Conservation (phyloP, 2,113 vertebrate species). For the Poecile atricapillus region DNA sequence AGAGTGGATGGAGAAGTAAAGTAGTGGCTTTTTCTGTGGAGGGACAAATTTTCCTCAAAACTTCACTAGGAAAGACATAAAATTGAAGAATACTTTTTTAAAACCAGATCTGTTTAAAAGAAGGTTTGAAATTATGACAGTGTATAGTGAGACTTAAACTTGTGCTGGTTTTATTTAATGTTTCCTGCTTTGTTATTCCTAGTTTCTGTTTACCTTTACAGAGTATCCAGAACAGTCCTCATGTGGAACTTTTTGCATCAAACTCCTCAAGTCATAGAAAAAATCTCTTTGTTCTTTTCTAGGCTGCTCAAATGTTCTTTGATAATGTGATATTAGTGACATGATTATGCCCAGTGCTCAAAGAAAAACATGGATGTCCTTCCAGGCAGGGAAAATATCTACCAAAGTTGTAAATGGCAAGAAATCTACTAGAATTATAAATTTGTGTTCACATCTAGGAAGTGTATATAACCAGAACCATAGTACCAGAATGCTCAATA, state of each 20-base stretch:
- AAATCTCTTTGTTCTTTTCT: slow-evolving; percentile 7
- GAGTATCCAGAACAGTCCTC: not conserved
- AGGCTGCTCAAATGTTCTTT: not conserved
- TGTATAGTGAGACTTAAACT: not conserved
- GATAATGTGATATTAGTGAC: not conserved
- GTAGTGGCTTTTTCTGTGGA: not conserved
- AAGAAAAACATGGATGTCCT: not conserved
- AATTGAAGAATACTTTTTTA: not conserved
- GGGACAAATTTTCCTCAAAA: not conserved
- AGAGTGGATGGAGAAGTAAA: not conserved
- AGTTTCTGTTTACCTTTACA: not conserved
- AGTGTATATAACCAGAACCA: not conserved
- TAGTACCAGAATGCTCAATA: not conserved
- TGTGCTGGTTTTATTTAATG: not conserved
- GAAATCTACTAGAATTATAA: not conserved
- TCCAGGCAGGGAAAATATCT: not conserved
- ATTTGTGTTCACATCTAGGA: not conserved
- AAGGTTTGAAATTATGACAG: not conserved
- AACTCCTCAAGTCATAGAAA: not conserved
- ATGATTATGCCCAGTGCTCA: not conserved
- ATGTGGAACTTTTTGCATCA: not conserved
- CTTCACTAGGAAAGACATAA: not conserved
- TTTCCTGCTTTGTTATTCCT: slow-evolving; percentile 1
- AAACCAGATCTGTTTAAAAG: not conserved
- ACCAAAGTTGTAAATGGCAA: not conserved